phyloP scores from a whole-genome alignment of 2,797 vertebrate genomes.

The Nannoperca obscura region DNA sequence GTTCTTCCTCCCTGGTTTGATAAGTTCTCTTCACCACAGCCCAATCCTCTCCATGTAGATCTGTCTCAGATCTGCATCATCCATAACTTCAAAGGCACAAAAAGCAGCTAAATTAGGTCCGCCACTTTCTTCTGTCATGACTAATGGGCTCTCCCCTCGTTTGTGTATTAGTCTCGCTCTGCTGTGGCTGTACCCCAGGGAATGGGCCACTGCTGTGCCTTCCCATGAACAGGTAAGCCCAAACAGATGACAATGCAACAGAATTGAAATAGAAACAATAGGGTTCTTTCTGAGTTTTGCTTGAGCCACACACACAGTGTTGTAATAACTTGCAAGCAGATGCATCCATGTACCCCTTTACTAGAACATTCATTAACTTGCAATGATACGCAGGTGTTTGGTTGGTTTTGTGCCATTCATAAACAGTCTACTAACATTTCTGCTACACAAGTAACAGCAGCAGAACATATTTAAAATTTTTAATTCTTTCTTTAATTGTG shows the following conservation, averaged over 20 bases:
- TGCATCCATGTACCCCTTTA: slow-evolving; percentile 19
- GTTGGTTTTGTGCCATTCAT: background rate
- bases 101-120: slow-evolving; percentile 83
- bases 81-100: slow-evolving; percentile 83
- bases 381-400: background rate
- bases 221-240: slow-evolving; percentile 76
- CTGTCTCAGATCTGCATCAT: slow-evolving; percentile 75
- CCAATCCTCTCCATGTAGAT: slow-evolving; percentile 71
- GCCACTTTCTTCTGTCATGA: slow-evolving; percentile 82
- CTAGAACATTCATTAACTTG: slow-evolving; percentile 14
- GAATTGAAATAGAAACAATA: slow-evolving; percentile 75
- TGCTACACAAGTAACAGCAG: background rate
- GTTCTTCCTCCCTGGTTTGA: slow-evolving; percentile 45
- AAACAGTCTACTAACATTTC: background rate
- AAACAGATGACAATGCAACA: slow-evolving; percentile 74
- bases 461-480: background rate
- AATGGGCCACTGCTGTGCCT: slow-evolving; percentile 73
- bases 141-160: slow-evolving; percentile 82
- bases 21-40: slow-evolving; percentile 41
- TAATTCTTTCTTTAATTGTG: background rate
- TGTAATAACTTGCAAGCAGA: slow-evolving; percentile 29
- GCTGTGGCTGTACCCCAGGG: slow-evolving; percentile 78
- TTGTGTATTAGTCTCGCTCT: slow-evolving; percentile 83
- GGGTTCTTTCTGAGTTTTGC: slow-evolving; percentile 59
- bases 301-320: slow-evolving; percentile 37